Evolutionary conservation across 2,113 vertebrate species (phyloP), one percentile per base, ranked within the genome.

Genomic region (Penelope pileata): DNA sequence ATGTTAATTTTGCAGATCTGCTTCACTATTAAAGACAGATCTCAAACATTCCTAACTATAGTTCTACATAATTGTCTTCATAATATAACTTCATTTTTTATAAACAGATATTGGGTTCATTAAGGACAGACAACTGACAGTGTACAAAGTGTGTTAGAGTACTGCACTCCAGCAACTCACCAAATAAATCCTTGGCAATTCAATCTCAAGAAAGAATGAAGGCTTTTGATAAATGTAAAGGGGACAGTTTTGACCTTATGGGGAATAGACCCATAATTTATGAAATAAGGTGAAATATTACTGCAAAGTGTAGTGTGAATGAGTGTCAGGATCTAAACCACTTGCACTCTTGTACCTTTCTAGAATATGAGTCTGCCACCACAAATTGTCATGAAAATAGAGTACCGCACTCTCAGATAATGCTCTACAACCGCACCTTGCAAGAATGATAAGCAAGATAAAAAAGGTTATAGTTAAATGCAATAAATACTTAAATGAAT

Each of bases 211-310:
- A 87, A 88, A 66, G 43, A 64, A 12, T 80, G 8, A 53, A 93
- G 32, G 7, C 5, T 51, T 86, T 81, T 72, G 36, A 34, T 72
- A 78, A 56, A 12, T 83, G 93, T 36, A 74, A 91, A 93, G 56
- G 58, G 34, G 32, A 72, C 14, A 40, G 68, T 89, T 83, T 72
- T 85, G 69, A 75, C 45, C 53, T 77, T 29, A 73, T 8, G 14
- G 32, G 70, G 62, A 87, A 85, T 4, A 90, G 63, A 82, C 45
- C 14, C 10, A 36, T 67, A 81, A 88, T 88, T 90, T 86, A 81
- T 81, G 24, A 93, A 90, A 88, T 34, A 90, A 40, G 68, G 81
- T 32, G 51, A 95, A 95, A 86, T 54, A 70, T 85, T 48, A 51
- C 73, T 73, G 62, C 18, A 72, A 88, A 89, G 14, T 7, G 48